These are phyloP conservation scores for Drosophila mettleri DNA, from an alignment of 2,888 invertebrate genomes.

Conservation along the genomic window DNA sequence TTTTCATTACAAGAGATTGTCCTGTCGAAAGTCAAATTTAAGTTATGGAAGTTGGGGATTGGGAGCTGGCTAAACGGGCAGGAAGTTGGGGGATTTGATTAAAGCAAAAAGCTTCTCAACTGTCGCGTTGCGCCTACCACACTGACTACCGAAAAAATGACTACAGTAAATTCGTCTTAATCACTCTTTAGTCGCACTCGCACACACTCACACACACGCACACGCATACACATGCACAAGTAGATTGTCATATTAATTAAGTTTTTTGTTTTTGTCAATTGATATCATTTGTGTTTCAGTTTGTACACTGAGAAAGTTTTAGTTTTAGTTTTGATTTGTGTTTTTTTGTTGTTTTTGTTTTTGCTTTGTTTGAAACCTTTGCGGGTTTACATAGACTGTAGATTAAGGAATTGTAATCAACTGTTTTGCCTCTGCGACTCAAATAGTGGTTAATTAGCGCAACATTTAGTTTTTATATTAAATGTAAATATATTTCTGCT, in stretches of 20 bases:
- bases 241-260: conserved; percentile 69
- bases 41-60: conserved; percentile 10
- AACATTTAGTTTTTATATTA: conserved; percentile 43
- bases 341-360: conserved; percentile 19
- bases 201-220: conserved; percentile 21
- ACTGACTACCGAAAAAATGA: conserved; percentile 55
- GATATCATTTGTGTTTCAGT: conserved; percentile 9
- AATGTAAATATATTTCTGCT: conserved; percentile 2
- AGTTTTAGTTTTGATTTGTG: conserved; percentile 28
- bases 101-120: conserved; percentile 22
- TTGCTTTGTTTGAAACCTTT: conserved; percentile 58
- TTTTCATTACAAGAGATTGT: conserved; percentile 67
- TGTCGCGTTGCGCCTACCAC: conserved; percentile 44
- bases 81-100: conserved; percentile 21
- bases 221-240: conserved; percentile 27
- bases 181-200: conserved; percentile 67
- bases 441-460: conserved; percentile 36
- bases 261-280: conserved; percentile 25
- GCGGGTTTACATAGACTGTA: conserved; percentile 38
- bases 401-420: conserved; percentile 31
- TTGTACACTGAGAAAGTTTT: conserved; percentile 49
- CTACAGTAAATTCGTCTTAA: conserved; percentile 78
- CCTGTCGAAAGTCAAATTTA: conserved; percentile 61
- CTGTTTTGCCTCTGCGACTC: conserved; percentile 25
- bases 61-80: not conserved